These are phyloP conservation scores for Calameuta idolon DNA, from an alignment of 2,888 invertebrate species.

Conservation along the genomic window DNA sequence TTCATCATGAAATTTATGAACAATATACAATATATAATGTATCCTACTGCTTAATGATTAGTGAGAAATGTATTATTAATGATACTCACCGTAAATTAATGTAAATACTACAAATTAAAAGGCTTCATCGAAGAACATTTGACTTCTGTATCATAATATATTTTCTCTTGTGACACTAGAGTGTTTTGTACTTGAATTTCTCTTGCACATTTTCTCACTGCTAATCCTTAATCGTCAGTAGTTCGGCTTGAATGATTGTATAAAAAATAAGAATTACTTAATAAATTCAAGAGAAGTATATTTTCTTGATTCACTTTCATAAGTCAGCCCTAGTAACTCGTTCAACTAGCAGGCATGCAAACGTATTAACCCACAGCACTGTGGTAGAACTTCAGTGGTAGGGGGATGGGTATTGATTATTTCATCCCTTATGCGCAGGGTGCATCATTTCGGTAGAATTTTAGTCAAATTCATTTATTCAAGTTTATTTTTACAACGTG, in stretches of 20 bases:
- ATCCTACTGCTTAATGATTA: not conserved
- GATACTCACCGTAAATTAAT: not conserved
- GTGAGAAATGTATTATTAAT: not conserved
- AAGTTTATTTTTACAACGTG: not conserved
- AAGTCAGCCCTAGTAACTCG: not conserved
- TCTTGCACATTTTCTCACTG: not conserved
- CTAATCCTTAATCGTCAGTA: not conserved
- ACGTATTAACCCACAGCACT: not conserved
- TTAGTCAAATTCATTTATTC: not conserved
- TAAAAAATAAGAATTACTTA: not conserved
- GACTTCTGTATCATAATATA: not conserved
- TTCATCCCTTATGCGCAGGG: slow-evolving; percentile 15
- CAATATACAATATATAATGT: not conserved
- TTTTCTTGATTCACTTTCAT: not conserved
- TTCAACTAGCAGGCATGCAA: not conserved
- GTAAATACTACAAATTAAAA: not conserved
- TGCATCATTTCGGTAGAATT: not conserved
- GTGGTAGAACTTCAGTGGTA: not conserved
- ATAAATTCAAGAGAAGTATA: not conserved
- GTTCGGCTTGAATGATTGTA: not conserved
- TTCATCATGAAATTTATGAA: not conserved
- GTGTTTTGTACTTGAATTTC: not conserved
- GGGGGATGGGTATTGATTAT: slow-evolving; percentile 52
- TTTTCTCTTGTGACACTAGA: not conserved
- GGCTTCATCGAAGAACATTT: not conserved